Base-by-base conservation (phyloP, 2,888 invertebrate genomes). In the Parnassius apollo region DNA sequence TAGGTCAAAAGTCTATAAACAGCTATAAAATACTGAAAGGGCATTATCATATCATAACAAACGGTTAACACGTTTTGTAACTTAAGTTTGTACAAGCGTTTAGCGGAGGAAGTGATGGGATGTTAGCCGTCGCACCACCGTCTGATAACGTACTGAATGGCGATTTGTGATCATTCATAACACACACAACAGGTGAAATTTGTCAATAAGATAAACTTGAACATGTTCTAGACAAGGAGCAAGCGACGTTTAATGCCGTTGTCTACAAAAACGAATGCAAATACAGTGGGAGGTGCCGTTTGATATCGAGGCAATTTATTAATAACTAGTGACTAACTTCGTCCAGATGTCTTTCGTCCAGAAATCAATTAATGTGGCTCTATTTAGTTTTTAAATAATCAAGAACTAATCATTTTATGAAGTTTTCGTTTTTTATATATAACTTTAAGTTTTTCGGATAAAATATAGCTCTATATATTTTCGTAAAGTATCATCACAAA, bases 121-220 rank as follows among this genome's bases (percentile, higher is more conserved):
- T 60, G 65, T 66, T 62, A 59, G 59, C 63, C 64, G 57, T 62
- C 58, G 59, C 57, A 25, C 45, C 53, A 45, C 49, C 58, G 53
- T 59, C 52, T 58, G 59, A 53, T 57, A 57, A 52, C 35, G 59
- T 25, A 61, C 48, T 9, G 42, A 9, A 50, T 64, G 63, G 63
- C 70, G 71, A 71, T 70, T 69, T 54, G 50, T 61, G 51, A 65
- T 59, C 71, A 64, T 70, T 70, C 71, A 70, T 74, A 70, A 68
- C 59, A 62, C 46, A 57, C 64, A 63, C 61, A 56, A 62, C 54
- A 63, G 54, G 57, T 59, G 64, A 64, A 66, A 69, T 71, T 69
- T 69, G 67, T 69, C 68, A 66, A 63, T 44, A 48, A 60, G 67
- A 70, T 70, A 67, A 65, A 56, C 57, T 65, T 62, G 48, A 65